phyloP scores from a whole-genome alignment of 2,797 vertebrate genomes.

The Pterois miles region DNA sequence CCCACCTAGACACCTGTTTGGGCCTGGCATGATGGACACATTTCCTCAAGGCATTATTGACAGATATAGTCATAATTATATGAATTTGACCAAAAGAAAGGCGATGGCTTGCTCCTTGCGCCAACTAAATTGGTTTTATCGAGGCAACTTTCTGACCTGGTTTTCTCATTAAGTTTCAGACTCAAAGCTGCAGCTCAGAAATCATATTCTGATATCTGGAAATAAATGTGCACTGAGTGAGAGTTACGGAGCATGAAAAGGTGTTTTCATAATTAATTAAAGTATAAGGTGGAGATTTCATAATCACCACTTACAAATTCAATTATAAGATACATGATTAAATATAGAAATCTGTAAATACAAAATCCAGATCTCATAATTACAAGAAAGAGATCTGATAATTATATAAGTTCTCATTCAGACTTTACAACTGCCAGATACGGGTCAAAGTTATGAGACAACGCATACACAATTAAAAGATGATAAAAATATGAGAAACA shows the following conservation, averaged over 20 bases:
- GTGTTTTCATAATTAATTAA: neutral
- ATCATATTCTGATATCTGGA: neutral
- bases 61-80: slow-evolving; percentile 46
- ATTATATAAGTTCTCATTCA: neutral
- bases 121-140: slow-evolving; percentile 12
- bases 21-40: slow-evolving; percentile 54
- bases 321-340: neutral
- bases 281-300: neutral
- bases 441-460: neutral
- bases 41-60: slow-evolving; percentile 68
- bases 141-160: neutral
- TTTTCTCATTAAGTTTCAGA: neutral
- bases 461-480: neutral
- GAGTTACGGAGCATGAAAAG: neutral
- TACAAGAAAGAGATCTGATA: neutral
- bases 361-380: neutral
- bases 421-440: neutral
- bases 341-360: neutral
- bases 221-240: neutral
- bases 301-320: neutral
- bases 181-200: neutral
- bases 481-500: neutral
- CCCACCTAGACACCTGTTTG: slow-evolving; percentile 21
- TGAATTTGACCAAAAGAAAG: slow-evolving; percentile 33
- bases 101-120: slow-evolving; percentile 3